Base-by-base conservation (phyloP, 2,888 invertebrate species). In the Apamea monoglypha region DNA sequence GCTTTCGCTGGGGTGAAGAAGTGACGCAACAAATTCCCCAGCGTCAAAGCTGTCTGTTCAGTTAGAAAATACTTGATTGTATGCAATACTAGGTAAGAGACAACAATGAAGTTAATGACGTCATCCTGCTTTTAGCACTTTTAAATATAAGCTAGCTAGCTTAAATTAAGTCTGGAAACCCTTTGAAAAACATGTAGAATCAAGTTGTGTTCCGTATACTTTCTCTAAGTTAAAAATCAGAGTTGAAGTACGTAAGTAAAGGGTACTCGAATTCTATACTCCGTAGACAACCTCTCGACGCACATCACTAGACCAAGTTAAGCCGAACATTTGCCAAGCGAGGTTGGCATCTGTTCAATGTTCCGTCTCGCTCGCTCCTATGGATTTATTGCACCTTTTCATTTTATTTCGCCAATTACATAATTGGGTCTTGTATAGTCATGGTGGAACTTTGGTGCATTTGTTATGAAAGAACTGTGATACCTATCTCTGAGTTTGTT, bases 321-420 rank as follows among this genome's bases (percentile, higher is more conserved):
- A 59, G 56, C 50, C 56, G 69, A 74, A 73, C 68, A 75, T 73
- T 87, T 88, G 87, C 81, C 89, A 87, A 84, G 67, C 53, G 63
- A 61, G 10, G 50, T 63, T 87, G 89, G 89, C 87, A 82, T 87
- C 87, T 89, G 85, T 82, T 89, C 89, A 82, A 85, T 79, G 69
- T 77, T 61, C 56, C n/a, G 16, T 84, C 87, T 82, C 89, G n/a
- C 8, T 80, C 64, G 7, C 78, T 76, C 87, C 12, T 21, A 29
- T 3, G 12, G 10, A 74, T 87, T 84, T 74, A 79, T 81, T n/a
- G 44, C 47, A 67, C 63, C 67, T 80, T 74, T 76, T 83, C 53
- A 71, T 73, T 83, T 78, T 68, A 75, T 76, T 74, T 78, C 68
- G 25, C 29, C 85, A 80, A 85, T 85, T 87, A 87, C 74, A 77